A percentile compares a stretch with the other conserved stretches of the same genome.
These are phyloP conservation scores for Acanthosepion pharaonis DNA, from an alignment of 2,888 invertebrate genomes.

Conservation along the genomic window DNA sequence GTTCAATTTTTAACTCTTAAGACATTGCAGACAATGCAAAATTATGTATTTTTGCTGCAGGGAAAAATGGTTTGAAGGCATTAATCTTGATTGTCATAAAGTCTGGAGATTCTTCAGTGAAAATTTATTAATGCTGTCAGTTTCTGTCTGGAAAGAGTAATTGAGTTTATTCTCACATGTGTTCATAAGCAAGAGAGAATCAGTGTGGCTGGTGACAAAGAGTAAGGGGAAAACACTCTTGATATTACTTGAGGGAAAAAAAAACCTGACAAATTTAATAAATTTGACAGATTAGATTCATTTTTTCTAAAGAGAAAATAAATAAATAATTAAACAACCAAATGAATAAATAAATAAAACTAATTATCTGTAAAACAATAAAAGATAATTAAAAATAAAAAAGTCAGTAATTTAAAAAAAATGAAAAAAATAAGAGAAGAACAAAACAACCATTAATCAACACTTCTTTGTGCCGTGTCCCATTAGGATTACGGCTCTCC, in stretches of 20 bases:
- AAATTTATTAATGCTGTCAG: neutral
- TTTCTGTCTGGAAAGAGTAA: slow-evolving; percentile 23
- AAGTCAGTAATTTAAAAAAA: neutral
- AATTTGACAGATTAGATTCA: neutral
- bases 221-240: neutral
- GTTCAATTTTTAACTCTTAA: neutral
- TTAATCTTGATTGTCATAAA: neutral
- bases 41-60: slow-evolving; percentile 15
- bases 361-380: slow-evolving; percentile 21
- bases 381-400: neutral
- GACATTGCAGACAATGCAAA: neutral
- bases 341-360: neutral
- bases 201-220: neutral
- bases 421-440: neutral
- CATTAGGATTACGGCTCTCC: too few species aligned
- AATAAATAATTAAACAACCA: neutral
- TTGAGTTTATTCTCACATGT: neutral
- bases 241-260: neutral
- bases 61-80: neutral
- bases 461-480: too few species aligned
- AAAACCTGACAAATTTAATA: slow-evolving; percentile 12
- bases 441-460: too few species aligned
- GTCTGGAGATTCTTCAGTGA: neutral
- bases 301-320: neutral
- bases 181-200: neutral